Evolutionary conservation across 2,113 vertebrate genomes (phyloP), one percentile per base, ranked within the genome.

Genomic region (Copsychus sechellarum): DNA sequence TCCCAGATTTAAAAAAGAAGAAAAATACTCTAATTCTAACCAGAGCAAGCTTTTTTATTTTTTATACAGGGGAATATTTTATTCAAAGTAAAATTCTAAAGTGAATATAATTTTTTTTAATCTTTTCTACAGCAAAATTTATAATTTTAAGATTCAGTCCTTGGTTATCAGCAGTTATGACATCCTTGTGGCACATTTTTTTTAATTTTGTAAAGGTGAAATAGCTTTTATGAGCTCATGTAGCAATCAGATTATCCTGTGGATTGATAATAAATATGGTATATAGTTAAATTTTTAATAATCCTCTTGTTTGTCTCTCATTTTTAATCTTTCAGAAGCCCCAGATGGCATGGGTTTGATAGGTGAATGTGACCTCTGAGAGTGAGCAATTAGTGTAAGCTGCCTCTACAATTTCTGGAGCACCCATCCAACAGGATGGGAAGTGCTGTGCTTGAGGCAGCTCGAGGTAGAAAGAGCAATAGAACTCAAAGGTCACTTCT

Each of bases 51-150:
- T 98, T 98, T 98, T 98, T 98, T 97, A 98, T 98, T 98, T 98
- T 98, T 98, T 98, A 98, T 98, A 98, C 98, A 98, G 98, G 98
- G 98, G 98, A 97, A 98, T 98, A 98, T 98, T 98, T 98, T 98
- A 98, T 98, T 98, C 98, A 98, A 98, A 98, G 96, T 98, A 97
- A 98, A 98, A 98, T 98, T 98, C 98, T 98, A 98, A 98, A 98
- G 97, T 98, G 98, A 97, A 98, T 98, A 98, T 98, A 98, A 98
- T 98, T 97, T 97, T 98, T 98, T 98, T 98, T 98, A 98, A 98
- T 98, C 98, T 98, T 98, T 98, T 98, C 98, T 98, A 98, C 98
- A 97, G 97, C 98, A 98, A 98, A 98, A 98, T 98, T 98, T 98
- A 98, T 98, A 98, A 98, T 98, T 98, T 98, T 98, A 98, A 98